A percentile compares a stretch with the other conserved stretches of the same genome.
phyloP scores from a whole-genome alignment of 2,797 vertebrate species.

The Zonotrichia albicollis region DNA sequence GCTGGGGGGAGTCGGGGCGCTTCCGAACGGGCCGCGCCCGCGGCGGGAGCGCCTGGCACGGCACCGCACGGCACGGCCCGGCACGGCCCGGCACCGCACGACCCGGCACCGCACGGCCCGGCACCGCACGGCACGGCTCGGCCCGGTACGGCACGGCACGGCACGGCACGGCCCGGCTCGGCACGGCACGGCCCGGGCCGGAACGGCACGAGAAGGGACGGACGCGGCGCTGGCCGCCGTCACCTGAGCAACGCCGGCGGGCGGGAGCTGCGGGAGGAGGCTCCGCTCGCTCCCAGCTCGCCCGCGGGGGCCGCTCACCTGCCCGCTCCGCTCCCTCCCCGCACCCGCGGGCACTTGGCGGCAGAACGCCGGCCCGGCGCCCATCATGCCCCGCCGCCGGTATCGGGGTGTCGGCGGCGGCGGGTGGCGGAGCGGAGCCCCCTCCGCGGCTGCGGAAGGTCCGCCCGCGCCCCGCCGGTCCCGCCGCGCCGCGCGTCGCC shows the following conservation, averaged over 20 bases:
- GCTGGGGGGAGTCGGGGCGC: not conserved
- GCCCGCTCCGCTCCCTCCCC: not conserved
- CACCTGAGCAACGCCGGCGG: not conserved
- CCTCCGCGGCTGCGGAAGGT: not conserved
- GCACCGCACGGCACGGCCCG: not conserved
- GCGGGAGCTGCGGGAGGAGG: not conserved
- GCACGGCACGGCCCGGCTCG: not conserved
- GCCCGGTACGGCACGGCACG: not conserved
- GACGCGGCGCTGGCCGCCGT: not conserved
- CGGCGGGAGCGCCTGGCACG: not conserved
- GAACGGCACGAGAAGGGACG: not conserved
- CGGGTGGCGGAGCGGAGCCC: not conserved
- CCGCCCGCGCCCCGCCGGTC: not conserved
- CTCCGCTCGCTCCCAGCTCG: not conserved
- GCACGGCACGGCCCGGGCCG: no score
- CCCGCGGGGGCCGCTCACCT: not conserved
- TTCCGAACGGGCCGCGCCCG: not conserved
- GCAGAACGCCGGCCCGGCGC: no score
- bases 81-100: not conserved
- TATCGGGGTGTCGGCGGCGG: not conserved
- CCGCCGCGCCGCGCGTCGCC: not conserved
- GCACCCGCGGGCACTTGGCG: not conserved
- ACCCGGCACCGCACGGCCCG: no score
- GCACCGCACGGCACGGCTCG: no score
- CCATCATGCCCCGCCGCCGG: not conserved